Conservation (phyloP, 2,113 vertebrate genomes). For the Panthera uncia region DNA sequence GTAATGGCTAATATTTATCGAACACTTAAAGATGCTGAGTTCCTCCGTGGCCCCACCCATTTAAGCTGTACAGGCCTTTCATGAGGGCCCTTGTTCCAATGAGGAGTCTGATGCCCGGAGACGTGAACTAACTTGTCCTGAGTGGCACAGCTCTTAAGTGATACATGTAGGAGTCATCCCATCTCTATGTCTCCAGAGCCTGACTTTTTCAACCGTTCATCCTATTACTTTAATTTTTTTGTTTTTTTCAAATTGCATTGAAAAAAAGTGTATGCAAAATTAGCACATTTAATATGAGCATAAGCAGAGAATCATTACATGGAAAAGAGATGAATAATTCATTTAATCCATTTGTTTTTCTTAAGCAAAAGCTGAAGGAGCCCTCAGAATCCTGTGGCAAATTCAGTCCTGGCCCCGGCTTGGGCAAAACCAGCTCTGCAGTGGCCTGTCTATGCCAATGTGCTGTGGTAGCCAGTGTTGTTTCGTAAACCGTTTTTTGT, state of each 20-base stretch:
- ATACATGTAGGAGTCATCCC: not conserved
- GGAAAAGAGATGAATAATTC: not conserved
- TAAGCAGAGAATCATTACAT: not conserved
- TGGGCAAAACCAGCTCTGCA: not conserved
- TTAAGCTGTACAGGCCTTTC: not conserved
- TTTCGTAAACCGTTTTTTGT: not conserved
- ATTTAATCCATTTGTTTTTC: not conserved
- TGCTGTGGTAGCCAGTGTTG: not conserved
- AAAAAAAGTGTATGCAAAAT: not conserved
- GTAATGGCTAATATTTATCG: not conserved
- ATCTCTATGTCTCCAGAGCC: not conserved
- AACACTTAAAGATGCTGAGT: not conserved
- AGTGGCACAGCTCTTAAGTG: not conserved
- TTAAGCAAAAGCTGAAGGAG: not conserved
- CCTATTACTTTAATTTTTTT: not conserved
- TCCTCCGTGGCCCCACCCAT: not conserved
- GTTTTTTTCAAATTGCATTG: not conserved
- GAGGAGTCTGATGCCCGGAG: not conserved
- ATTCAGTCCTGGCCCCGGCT: not conserved
- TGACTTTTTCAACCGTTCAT: not conserved
- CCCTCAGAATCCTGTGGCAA: not conserved
- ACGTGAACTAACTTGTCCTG: not conserved
- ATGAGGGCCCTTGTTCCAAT: not conserved
- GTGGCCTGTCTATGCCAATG: no score
- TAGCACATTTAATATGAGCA: not conserved